Evolutionary conservation across 2,113 vertebrate genomes (phyloP).

Genomic region (Natator depressus): DNA sequence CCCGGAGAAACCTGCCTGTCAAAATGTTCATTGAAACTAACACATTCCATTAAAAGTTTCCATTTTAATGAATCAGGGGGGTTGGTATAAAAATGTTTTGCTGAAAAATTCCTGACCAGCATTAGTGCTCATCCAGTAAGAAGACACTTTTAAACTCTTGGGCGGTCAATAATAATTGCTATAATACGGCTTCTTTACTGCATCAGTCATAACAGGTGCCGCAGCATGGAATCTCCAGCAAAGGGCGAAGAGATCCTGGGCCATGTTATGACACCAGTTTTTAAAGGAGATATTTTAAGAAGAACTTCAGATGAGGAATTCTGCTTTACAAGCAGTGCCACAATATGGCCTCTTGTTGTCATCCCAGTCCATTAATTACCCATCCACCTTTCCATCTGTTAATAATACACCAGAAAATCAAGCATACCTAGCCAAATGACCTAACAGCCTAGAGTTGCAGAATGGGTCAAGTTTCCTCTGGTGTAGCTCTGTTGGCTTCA

Average conservation of each 20-base stretch:
- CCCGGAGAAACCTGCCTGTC: background rate
- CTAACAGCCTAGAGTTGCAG: conserved; percentile 7
- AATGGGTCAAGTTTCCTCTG: background rate
- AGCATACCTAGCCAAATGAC: background rate
- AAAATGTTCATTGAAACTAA: background rate
- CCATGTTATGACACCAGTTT: background rate
- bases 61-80: background rate
- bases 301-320: background rate
- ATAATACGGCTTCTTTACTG: background rate
- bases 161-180: background rate
- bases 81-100: background rate
- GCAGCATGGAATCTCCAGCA: background rate
- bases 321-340: conserved; percentile 25
- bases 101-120: background rate
- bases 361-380: conserved; percentile 35
- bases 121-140: background rate
- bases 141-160: fast-evolving
- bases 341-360: conserved; percentile 13
- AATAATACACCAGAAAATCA: background rate
- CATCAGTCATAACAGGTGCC: conserved; percentile 20
- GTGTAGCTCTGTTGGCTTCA: background rate
- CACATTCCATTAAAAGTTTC: background rate
- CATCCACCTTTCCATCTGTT: conserved; percentile 18
- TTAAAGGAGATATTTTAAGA: background rate
- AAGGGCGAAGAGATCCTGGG: conserved; percentile 21